Conservation (phyloP, 1,140 invertebrate genomes). For the Drosophila santomea region DNA sequence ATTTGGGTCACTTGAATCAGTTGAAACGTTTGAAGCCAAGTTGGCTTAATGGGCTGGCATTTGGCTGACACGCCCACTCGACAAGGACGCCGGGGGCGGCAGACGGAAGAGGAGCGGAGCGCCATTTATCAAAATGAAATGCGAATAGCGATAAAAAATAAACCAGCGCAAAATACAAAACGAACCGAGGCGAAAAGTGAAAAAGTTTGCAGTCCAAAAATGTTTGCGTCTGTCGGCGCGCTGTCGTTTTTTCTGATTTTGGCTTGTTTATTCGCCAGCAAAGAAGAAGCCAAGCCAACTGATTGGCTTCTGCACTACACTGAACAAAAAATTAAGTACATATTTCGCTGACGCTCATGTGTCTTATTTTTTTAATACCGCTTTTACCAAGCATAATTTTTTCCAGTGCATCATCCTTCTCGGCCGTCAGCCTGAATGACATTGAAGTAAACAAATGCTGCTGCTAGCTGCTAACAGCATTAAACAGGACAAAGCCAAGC, state of each 20-base stretch:
- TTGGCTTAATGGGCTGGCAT: conserved; percentile 35
- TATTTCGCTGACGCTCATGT: too few relatives aligned
- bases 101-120: neutral
- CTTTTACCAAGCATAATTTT: neutral
- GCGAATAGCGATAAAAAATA: conserved; percentile 38
- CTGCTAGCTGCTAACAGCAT: conserved; percentile 39
- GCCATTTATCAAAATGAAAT: conserved; percentile 81
- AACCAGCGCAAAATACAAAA: conserved; percentile 18
- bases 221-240: conserved; percentile 63
- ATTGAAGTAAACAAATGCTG: conserved; percentile 75
- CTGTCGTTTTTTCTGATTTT: conserved; percentile 41
- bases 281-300: conserved; percentile 58
- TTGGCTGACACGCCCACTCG: conserved; percentile 49
- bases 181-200: conserved; percentile 60
- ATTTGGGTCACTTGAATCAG: conserved; percentile 31
- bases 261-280: conserved; percentile 44
- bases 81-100: conserved; percentile 3
- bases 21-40: conserved; percentile 11
- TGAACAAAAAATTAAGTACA: neutral
- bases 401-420: conserved; percentile 3
- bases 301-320: conserved; percentile 53
- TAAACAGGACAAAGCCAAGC: conserved; percentile 41
- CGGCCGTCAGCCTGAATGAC: conserved; percentile 26
- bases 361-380: too few relatives aligned
- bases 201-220: conserved; percentile 69